Evolutionary conservation across 2,797 vertebrate species (phyloP).

Genomic region (Adrianichthys oophorus): DNA sequence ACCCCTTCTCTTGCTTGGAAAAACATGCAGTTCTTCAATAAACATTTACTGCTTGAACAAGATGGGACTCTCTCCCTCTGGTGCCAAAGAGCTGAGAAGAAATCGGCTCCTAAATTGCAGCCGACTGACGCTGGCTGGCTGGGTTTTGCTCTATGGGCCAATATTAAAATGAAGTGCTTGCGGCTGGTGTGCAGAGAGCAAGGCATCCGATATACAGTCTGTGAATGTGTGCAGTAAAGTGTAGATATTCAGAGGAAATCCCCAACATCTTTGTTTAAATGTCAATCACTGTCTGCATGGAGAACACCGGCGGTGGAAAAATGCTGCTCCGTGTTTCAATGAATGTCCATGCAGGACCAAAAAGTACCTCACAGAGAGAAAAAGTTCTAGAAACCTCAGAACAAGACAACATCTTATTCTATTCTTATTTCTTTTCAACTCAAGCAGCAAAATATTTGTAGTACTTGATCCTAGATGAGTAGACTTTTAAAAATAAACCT

Average conservation of each 20-base stretch:
- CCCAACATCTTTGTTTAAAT: conserved; percentile 31
- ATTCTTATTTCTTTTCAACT: conserved; percentile 31
- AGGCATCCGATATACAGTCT: conserved; percentile 61
- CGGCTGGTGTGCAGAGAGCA: conserved; percentile 51
- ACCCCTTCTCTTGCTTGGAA: conserved; percentile 46
- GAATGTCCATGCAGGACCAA: conserved; percentile 23
- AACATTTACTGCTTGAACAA: conserved; percentile 54
- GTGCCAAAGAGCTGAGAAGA: conserved; percentile 16
- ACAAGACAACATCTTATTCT: conserved; percentile 17
- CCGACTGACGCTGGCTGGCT: conserved; percentile 23
- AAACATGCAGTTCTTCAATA: conserved; percentile 64
- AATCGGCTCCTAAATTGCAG: conserved; percentile 27
- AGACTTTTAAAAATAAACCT: conserved; percentile 73
- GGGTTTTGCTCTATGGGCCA: conserved; percentile 34
- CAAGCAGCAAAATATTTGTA: conserved; percentile 36
- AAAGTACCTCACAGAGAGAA: conserved; percentile 44
- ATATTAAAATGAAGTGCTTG: conserved; percentile 68
- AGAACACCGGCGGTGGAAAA: conserved; percentile 6
- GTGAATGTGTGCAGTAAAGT: conserved; percentile 55
- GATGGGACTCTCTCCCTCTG: conserved; percentile 30
- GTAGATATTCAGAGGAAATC: conserved; percentile 45
- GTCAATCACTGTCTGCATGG: conserved; percentile 30
- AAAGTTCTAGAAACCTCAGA: conserved; percentile 49
- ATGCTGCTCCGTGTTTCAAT: conserved; percentile 20
- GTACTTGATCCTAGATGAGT: conserved; percentile 70